Evolutionary conservation across 2,888 invertebrate species (phyloP).

Genomic region (Rotaria magnacalcarata): DNA sequence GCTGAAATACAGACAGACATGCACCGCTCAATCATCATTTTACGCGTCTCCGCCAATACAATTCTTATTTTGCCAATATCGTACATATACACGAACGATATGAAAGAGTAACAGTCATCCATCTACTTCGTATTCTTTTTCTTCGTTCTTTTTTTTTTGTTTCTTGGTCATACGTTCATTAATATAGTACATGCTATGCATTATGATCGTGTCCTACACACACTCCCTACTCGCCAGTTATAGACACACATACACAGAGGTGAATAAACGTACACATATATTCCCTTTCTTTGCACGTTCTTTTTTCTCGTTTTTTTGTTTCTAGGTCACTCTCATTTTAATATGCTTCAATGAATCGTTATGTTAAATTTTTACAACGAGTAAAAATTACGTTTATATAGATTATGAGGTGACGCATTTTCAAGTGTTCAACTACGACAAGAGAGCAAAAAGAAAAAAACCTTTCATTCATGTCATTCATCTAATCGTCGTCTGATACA

Average conservation of each 20-base stretch:
- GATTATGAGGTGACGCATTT: background rate
- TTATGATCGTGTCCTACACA: background rate
- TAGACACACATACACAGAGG: background rate
- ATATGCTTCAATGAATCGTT: slow-evolving; percentile 13
- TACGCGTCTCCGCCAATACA: background rate
- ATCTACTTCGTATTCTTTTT: background rate
- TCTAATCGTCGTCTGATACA: slow-evolving; percentile 13
- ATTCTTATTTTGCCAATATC: slow-evolving; percentile 7
- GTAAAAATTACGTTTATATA: slow-evolving; percentile 4
- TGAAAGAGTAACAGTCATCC: slow-evolving; percentile 17
- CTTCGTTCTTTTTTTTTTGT: background rate
- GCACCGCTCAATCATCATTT: background rate
- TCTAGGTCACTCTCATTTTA: slow-evolving; percentile 13
- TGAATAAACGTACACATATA: background rate
- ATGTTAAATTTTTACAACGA: background rate
- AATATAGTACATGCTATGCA: background rate
- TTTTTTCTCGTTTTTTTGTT: background rate
- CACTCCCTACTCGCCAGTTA: background rate
- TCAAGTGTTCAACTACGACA: background rate
- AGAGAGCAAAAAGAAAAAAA: background rate
- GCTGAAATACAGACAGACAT: background rate
- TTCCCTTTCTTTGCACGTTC: background rate
- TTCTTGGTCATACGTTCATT: background rate
- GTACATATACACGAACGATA: background rate
- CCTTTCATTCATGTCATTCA: background rate